phyloP scores from a whole-genome alignment of 2,797 vertebrate species.

The Cyprinodon diabolis region DNA sequence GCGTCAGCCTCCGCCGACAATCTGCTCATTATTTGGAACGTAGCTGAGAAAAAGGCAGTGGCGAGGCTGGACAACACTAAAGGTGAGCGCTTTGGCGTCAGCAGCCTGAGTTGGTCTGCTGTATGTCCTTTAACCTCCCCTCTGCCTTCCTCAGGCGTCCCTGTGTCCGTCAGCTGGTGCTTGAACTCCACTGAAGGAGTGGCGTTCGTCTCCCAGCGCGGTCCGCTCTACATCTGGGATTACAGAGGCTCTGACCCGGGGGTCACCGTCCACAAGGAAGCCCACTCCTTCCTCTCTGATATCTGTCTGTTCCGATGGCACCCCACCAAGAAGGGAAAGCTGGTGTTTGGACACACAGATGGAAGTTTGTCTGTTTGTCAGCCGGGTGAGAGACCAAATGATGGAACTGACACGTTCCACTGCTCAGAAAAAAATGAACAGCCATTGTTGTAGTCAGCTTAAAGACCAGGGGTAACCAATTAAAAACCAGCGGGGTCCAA shows the following conservation, averaged over 20 bases:
- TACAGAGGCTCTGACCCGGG: conserved; percentile 85
- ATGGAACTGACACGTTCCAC: too few species aligned
- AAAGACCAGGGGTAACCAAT: too few species aligned
- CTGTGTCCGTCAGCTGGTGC: conserved; percentile 93
- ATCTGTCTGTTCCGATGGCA: conserved; percentile 96
- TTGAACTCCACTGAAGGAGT: conserved; percentile 87
- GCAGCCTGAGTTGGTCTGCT: neutral
- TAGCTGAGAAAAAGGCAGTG: conserved; percentile 90
- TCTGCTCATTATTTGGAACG: conserved; percentile 95
- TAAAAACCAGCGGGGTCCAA: too few species aligned
- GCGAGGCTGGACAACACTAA: conserved; percentile 87
- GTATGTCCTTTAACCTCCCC: neutral
- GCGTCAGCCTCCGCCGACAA: conserved; percentile 92
- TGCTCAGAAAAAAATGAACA: too few species aligned
- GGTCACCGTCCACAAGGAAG: conserved; percentile 91
- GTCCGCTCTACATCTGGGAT: conserved; percentile 92
- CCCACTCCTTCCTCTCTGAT: conserved; percentile 94
- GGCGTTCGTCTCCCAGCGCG: conserved; percentile 92
- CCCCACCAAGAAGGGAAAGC: conserved; percentile 88
- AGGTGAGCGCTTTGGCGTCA: conserved; percentile 43
- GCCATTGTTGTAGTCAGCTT: too few species aligned
- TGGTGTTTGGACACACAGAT: conserved; percentile 94
- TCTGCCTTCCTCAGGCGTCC: conserved; percentile 79
- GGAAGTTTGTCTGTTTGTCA: conserved; percentile 96
- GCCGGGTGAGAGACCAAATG: conserved; percentile 67